Conservation (phyloP, 2,797 vertebrate species). For the Phyllotis vaccarum region DNA sequence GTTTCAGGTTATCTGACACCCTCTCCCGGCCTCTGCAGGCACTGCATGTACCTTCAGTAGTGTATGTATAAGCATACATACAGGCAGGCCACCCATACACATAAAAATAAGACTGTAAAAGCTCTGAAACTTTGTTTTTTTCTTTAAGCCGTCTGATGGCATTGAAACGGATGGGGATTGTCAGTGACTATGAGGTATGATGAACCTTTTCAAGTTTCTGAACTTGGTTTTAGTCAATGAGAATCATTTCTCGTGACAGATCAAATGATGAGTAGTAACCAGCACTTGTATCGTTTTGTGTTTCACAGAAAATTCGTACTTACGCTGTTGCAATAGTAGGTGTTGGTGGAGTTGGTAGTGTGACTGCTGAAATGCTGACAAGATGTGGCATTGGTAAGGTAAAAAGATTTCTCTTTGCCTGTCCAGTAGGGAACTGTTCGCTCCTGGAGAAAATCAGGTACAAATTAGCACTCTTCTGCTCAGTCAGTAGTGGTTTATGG, state of each 20-base stretch:
- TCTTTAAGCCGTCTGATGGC: constrained; percentile 96
- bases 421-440: not conserved
- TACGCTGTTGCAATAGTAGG: constrained; percentile 96
- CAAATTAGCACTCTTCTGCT: not conserved
- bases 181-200: constrained; percentile 97
- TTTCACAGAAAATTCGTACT: constrained; percentile 94
- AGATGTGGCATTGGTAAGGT: constrained; percentile 99
- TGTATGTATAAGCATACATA: not conserved
- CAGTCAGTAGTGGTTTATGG: not conserved
- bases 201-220: constrained; percentile 30
- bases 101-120: not conserved
- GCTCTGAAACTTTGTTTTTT: constrained; percentile 57
- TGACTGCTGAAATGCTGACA: constrained; percentile 99
- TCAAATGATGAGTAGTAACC: not conserved
- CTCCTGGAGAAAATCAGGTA: constrained; percentile 74
- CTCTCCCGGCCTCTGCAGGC: not conserved
- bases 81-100: not conserved
- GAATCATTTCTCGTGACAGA: not conserved
- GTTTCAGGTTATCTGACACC: not conserved
- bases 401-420: constrained; percentile 88
- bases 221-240: constrained; percentile 27
- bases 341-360: constrained; percentile 98
- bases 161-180: constrained; percentile 98
- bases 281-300: constrained; percentile 18
- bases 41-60: not conserved